Base-by-base conservation (phyloP, 2,797 vertebrate species). In the Myiotriccus ornatus region DNA sequence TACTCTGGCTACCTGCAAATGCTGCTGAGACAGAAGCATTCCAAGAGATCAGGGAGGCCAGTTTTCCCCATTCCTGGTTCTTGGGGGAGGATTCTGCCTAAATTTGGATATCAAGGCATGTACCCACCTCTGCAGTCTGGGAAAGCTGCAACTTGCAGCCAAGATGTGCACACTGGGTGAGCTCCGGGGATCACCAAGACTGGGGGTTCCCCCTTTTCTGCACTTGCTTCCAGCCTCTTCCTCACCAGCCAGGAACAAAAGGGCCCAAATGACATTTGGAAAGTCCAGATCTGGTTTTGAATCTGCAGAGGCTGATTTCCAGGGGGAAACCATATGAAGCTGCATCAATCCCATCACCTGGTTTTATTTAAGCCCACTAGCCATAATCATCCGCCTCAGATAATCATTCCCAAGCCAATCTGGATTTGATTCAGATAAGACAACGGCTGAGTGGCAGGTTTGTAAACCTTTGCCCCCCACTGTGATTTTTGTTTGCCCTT, bases 371-470 rank as follows among this genome's bases (percentile, higher is more conserved):
- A 95, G 28, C 8, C 49, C 64, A 4, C 30, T 20, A 56, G 75
- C 81, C 95, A 75, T 91, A 96, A 93, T 92, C 84, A 93, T 89
- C 92, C 78, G 75, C 78, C 89, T 90, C 70, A 63, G 49, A 77
- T 75, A 83, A 94, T 90, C 3, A 89, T 87, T 92, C 60, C 75
- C 68, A 55, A 87, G 56, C 25, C 53, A 68, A 62, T 75, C 90
- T 95, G 90, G 90, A 68, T 70, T 75, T 9, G 6, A 87, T 92
- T 95, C 84, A 87, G 89, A 91, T 89, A 90, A 93, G 71, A 75
- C 71, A 92, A 74, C 0, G 4, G 32, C 50, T 87, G 89, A 94
- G 71, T 91, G 93, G 60, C 75, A 92, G 84, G 56, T 94, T 80
- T 94, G 78, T 94, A 95, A 94, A 89, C 71, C 55, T 89, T 85